Base-by-base conservation (phyloP, 1,140 invertebrate species). In the Eufriesea mexicana region DNA sequence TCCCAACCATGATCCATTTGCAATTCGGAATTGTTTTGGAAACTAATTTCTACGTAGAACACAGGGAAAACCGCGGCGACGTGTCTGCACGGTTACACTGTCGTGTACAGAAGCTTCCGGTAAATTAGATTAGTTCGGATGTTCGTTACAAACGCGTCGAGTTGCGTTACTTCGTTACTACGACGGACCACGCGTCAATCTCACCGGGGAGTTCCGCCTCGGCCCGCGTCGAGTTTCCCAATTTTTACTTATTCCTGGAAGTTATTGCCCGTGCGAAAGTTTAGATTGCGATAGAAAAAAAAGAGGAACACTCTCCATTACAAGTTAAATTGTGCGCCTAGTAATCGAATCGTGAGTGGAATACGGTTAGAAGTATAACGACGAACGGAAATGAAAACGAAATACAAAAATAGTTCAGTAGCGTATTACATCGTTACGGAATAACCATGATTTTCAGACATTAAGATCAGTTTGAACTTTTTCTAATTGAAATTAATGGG, bases 81-180 rank as follows among this genome's bases (percentile, higher is more conserved):
- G 61, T 49, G 49, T 57, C 57, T 49, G 68, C 79, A 75, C 55
- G 77, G 78, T 82, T 86, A 89, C 83, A 84, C 78, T 74, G 81
- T 89, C 87, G 78, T 81, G 79, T 67, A 79, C 84, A 86, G 84
- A 89, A 62, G 78, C 82, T 71, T 78, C 64, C 45, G 59, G 70
- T 79, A 82, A 89, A 89, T 89, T 85, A 86, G 88, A 89, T 89
- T 89, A 89, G 88, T 89, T 89, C 66, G 85, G 78, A 82, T 86
- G 87, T 84, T 89, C 73, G 87, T 88, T 89, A 86, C 84, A 83
- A 84, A 49, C 67, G 73, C 61, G 35, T 25, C 71, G 55, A 62
- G 49, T 73, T 62, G 57, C 49, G 68, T 81, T 66, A 87, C 73
- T 54, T 89, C 74, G 86, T 89, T 88, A 86, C 74, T 57, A 54